Evolutionary conservation across 2,797 vertebrate genomes (phyloP).

Genomic region (Muraenolepis orangiensis): DNA sequence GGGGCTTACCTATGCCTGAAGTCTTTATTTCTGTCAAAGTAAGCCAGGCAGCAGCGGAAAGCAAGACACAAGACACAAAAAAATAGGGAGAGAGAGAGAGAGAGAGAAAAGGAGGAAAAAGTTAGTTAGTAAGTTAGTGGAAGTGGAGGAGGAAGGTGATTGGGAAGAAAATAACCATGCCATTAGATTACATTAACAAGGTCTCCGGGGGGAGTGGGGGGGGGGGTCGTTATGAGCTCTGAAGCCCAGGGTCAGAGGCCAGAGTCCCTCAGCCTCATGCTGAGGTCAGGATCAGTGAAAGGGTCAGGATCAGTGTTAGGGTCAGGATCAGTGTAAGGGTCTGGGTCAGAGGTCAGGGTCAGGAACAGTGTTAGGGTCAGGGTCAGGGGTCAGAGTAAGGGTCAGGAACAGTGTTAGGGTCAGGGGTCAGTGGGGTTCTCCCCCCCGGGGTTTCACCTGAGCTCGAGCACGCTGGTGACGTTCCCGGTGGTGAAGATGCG

Average conservation of each 20-base stretch:
- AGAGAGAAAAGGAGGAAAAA: constrained; percentile 49
- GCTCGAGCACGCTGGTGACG: constrained; percentile 94
- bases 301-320: not conserved
- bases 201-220: not conserved
- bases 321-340: not conserved
- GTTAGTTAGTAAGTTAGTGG: constrained; percentile 61
- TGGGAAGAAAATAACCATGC: constrained; percentile 22
- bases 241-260: not conserved
- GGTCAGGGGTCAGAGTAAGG: too few relatives aligned
- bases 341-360: too few relatives aligned
- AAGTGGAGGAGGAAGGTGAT: constrained; percentile 31
- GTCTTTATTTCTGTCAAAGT: constrained; percentile 99
- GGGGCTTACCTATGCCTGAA: constrained; percentile 99
- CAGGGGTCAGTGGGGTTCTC: too few relatives aligned
- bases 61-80: constrained; percentile 37
- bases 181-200: constrained; percentile 9
- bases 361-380: not conserved
- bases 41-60: constrained; percentile 55
- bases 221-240: not conserved
- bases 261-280: not conserved
- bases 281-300: too few relatives aligned
- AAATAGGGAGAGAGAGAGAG: constrained; percentile 46
- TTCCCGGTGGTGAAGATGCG: constrained; percentile 97
- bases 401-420: too few relatives aligned
- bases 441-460: too few relatives aligned